Conservation (phyloP, 2,888 invertebrate genomes). For the Melolontha melolontha region DNA sequence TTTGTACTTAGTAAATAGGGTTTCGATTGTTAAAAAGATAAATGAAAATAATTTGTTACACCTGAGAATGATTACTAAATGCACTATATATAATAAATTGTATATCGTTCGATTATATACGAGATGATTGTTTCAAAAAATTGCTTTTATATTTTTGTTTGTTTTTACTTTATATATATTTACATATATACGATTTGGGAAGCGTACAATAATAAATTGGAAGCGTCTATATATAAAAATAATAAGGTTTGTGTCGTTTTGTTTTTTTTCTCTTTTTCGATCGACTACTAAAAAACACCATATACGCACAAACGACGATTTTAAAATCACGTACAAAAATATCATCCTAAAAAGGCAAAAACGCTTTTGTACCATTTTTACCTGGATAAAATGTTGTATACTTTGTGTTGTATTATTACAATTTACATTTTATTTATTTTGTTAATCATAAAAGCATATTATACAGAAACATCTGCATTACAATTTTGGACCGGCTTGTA, state of each 20-base stretch:
- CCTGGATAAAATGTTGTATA: constrained; percentile 60
- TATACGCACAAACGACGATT: constrained; percentile 42
- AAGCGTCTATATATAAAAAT: constrained; percentile 58
- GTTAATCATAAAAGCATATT: constrained; percentile 1
- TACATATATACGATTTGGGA: constrained; percentile 51
- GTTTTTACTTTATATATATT: constrained; percentile 23
- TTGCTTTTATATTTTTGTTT: constrained; percentile 49
- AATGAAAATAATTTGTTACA: constrained; percentile 39
- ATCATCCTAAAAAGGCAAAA: constrained; percentile 64
- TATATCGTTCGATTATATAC: constrained; percentile 22
- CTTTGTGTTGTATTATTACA: constrained; percentile 40
- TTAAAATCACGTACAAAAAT: constrained; percentile 65
- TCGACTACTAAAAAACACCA: constrained; percentile 28
- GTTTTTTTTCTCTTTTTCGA: constrained; percentile 4
- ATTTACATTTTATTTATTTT: constrained; percentile 24
- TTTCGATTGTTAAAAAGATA: constrained; percentile 22
- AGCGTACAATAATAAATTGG: constrained; percentile 58
- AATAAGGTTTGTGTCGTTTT: constrained; percentile 40
- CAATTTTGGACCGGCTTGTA: constrained; percentile 23
- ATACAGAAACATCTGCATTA: neutral
- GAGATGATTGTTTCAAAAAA: constrained; percentile 49
- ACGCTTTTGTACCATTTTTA: constrained; percentile 64
- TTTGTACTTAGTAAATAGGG: constrained; percentile 15
- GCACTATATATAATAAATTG: constrained; percentile 20
- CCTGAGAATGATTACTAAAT: constrained; percentile 49